Evolutionary conservation across 2,888 invertebrate species (phyloP).

Genomic region (Pogonocherus hispidulus): DNA sequence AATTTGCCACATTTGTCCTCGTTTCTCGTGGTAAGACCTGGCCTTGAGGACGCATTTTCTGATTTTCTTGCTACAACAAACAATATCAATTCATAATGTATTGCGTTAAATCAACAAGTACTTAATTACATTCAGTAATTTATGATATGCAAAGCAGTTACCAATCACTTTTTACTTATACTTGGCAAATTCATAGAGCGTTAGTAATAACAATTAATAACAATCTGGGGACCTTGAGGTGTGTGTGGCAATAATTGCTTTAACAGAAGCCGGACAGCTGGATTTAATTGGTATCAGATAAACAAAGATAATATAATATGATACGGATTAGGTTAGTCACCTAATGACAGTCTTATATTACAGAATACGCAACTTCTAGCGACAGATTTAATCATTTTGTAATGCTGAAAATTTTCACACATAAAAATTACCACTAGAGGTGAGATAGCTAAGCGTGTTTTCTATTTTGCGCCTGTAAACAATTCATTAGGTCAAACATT

Average conservation of each 20-base stretch:
- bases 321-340: neutral
- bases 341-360: neutral
- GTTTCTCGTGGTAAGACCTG: too few relatives aligned
- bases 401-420: too few relatives aligned
- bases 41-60: neutral
- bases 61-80: neutral
- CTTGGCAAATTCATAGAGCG: neutral
- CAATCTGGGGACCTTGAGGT: neutral
- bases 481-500: too few relatives aligned
- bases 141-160: neutral
- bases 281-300: neutral
- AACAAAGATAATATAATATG: neutral
- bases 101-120: neutral
- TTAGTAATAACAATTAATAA: slow-evolving; percentile 6
- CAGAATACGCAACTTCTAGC: too few relatives aligned
- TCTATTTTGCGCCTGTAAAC: too few relatives aligned
- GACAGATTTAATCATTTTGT: too few relatives aligned
- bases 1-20: too few relatives aligned
- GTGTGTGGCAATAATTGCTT: neutral
- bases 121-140: neutral
- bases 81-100: neutral
- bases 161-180: neutral
- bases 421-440: too few relatives aligned
- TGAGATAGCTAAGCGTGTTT: too few relatives aligned
- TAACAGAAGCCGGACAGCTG: neutral